Evolutionary conservation across 1,140 invertebrate species (phyloP).

Genomic region (Drusus annulatus): DNA sequence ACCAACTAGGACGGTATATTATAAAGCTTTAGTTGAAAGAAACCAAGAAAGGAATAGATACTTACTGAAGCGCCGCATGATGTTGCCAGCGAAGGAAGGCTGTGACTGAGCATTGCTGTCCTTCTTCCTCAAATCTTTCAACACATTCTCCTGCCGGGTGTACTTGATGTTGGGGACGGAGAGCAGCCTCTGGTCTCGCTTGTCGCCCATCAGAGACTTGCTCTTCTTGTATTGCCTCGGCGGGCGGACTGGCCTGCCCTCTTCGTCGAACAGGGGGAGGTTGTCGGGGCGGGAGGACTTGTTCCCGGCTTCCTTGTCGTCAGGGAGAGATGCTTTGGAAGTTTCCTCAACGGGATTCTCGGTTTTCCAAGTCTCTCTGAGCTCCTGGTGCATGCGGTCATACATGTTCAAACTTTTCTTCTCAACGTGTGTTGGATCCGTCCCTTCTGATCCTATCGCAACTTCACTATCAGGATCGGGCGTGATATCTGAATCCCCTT

Average conservation of each 20-base stretch:
- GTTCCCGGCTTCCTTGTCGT: slow-evolving; percentile 63
- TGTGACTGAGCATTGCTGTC: slow-evolving; percentile 61
- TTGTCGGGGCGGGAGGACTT: slow-evolving; percentile 73
- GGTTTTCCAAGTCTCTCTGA: slow-evolving; percentile 64
- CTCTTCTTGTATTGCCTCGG: slow-evolving; percentile 75
- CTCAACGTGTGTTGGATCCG: slow-evolving; percentile 9
- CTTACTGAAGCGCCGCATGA: slow-evolving; percentile 91
- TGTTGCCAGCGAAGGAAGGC: slow-evolving; percentile 78
- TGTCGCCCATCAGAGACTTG: slow-evolving; percentile 65
- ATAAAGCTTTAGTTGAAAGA: slow-evolving; percentile 10
- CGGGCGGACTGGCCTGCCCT: slow-evolving; percentile 74
- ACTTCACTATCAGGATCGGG: slow-evolving; percentile 6
- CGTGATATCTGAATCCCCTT: slow-evolving; percentile 53
- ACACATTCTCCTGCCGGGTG: slow-evolving; percentile 67
- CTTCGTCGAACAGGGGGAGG: slow-evolving; percentile 76
- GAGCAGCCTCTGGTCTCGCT: slow-evolving; percentile 79
- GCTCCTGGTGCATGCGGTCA: slow-evolving; percentile 67
- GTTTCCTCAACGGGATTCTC: slow-evolving; percentile 56
- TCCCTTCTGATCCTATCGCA: slow-evolving; percentile 3
- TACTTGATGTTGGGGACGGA: slow-evolving; percentile 86
- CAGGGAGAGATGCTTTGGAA: slow-evolving; percentile 57
- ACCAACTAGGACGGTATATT: slow-evolving; percentile 15
- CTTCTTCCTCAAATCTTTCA: slow-evolving; percentile 67
- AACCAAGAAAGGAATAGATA: slow-evolving; percentile 68
- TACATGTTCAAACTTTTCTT: slow-evolving; percentile 61